These are phyloP conservation scores for Agrotis exclamationis DNA, from an alignment of 2,888 invertebrate species.

Conservation along the genomic window DNA sequence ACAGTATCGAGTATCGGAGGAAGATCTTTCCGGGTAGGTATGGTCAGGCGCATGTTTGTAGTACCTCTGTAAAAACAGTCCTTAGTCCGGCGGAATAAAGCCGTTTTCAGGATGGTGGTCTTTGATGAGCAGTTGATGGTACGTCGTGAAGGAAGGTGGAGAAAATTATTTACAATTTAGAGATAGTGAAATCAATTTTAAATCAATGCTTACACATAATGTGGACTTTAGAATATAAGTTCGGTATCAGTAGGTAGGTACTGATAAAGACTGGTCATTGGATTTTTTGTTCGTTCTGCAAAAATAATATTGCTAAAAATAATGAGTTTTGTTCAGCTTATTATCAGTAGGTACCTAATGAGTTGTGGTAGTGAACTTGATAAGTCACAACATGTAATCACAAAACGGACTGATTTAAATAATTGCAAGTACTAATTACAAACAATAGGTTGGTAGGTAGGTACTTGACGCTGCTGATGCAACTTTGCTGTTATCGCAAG, in stretches of 20 bases:
- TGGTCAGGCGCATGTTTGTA: neutral
- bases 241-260: neutral
- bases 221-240: constrained; percentile 10
- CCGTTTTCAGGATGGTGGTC: neutral
- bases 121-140: neutral
- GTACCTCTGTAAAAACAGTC: neutral
- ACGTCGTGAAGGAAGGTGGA: constrained; percentile 15
- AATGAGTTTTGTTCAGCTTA: constrained; percentile 24
- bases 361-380: constrained; percentile 62
- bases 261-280: constrained; percentile 24
- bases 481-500: constrained; percentile 58
- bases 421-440: constrained; percentile 39
- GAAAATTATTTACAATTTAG: constrained; percentile 21
- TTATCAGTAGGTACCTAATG: constrained; percentile 46
- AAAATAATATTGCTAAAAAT: constrained; percentile 25
- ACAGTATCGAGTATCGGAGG: constrained; percentile 46
- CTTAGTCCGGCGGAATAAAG: constrained; percentile 3
- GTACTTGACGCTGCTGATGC: constrained; percentile 28
- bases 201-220: neutral
- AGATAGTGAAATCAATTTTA: constrained; percentile 7
- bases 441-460: constrained; percentile 36
- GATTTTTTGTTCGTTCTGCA: constrained; percentile 15
- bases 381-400: constrained; percentile 50
- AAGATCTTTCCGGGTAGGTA: constrained; percentile 52
- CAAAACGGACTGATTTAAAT: constrained; percentile 43